These are phyloP conservation scores for Eleutherodactylus coqui DNA, from an alignment of 2,797 vertebrate species.

Conservation along the genomic window DNA sequence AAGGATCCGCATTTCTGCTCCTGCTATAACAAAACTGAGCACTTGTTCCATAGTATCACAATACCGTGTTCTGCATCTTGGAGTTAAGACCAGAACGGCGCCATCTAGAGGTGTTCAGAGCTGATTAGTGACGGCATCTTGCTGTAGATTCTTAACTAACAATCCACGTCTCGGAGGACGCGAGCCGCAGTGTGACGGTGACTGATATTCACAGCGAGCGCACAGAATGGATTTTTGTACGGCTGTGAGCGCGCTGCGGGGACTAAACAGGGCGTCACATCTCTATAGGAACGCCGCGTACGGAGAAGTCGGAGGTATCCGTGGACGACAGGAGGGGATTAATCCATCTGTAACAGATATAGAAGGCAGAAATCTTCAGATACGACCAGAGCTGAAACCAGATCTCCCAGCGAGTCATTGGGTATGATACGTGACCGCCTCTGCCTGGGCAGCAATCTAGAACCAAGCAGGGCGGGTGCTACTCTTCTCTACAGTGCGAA, in stretches of 20 bases:
- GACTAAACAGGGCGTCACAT: neutral
- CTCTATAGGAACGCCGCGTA: conserved; percentile 12
- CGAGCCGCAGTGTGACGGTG: conserved; percentile 12
- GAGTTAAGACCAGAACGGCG: neutral
- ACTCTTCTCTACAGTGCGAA: no score
- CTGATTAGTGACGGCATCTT: neutral
- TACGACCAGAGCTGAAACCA: neutral
- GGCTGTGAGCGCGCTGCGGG: conserved; percentile 21
- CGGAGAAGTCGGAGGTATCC: neutral
- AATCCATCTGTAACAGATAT: neutral
- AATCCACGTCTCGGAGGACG: neutral
- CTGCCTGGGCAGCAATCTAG: no score
- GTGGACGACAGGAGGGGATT: neutral
- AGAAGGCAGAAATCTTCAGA: neutral
- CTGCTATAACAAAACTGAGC: no score
- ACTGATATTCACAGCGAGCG: conserved; percentile 10
- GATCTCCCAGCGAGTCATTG: no score
- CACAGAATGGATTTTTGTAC: conserved; percentile 17
- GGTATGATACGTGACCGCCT: no score
- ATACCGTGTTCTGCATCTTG: neutral
- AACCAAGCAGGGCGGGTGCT: no score
- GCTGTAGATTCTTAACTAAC: neutral
- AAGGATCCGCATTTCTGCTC: no score
- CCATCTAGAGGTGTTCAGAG: conserved; percentile 16
- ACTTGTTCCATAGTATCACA: neutral